Evolutionary conservation across 2,113 vertebrate species (phyloP), one percentile per base, ranked within the genome.

Genomic region (Chloropsis hardwickii): DNA sequence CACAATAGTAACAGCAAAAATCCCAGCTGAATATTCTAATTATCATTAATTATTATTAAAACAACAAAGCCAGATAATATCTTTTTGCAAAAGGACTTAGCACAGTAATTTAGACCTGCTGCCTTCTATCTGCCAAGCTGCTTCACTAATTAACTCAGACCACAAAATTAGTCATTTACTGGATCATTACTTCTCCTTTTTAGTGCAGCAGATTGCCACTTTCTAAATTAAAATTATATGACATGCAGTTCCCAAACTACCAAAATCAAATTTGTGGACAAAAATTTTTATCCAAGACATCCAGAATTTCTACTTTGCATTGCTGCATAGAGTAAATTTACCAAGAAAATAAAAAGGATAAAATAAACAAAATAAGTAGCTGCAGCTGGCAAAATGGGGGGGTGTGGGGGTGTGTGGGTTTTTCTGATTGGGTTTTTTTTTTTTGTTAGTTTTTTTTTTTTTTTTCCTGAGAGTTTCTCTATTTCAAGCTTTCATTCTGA

Each of bases 161-260:
- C 94, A 94, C 96, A 96, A 96, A 96, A 97, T 96, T 92, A 95
- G 90, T 94, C 79, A 93, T 91, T 97, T 90, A 90, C 42, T 35
- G 54, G 77, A 71, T 97, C 37, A 2, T 80, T 90, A 62, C 53
- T 80, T 92, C 87, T 87, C 73, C 82, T 82, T 95, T 93, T 90
- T 73, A 92, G 67, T 70, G 44, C 60, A 86, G 81, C 37, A 90
- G 79, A 77, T 73, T 76, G 62, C 61, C 67, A 73, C 80, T 83
- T 90, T 93, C 71, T 60, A 79, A 88, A 81, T 77, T 83, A 65
- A 88, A 96, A 54, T 66, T 58, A 50, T 37, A 62, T 83, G 16
- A 9, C 35, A 39, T 62, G 65, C 50, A 47, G 27, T 73, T 70
- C 35, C 54, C 42, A 93, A 81, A 40, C 39, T 50, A 66, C 24